These are phyloP conservation scores for Ischnus inquisitorius DNA, from an alignment of 2,888 invertebrate species.

Conservation along the genomic window DNA sequence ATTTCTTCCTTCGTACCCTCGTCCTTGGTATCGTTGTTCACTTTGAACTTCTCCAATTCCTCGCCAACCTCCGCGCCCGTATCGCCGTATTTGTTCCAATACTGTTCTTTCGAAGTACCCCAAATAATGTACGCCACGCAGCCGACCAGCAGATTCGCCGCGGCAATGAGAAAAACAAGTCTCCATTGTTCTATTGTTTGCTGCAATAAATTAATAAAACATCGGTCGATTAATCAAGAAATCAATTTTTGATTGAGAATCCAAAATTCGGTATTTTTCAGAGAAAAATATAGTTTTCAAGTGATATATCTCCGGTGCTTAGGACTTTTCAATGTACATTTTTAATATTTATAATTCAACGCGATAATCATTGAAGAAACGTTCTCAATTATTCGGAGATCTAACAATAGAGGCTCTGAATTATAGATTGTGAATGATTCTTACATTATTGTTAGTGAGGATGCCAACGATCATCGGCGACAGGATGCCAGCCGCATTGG, in stretches of 20 bases:
- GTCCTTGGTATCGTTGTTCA: constrained; percentile 31
- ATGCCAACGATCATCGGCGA: constrained; percentile 88
- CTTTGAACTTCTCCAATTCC: constrained; percentile 73
- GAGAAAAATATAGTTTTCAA: too few relatives aligned
- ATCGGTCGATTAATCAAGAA: background rate
- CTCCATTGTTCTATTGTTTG: constrained; percentile 84
- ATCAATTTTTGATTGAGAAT: too few relatives aligned
- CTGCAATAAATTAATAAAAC: constrained; percentile 72
- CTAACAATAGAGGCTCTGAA: too few relatives aligned
- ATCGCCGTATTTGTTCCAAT: constrained; percentile 78
- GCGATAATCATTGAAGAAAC: too few relatives aligned
- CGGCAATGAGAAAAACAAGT: constrained; percentile 81
- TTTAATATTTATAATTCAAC: too few relatives aligned
- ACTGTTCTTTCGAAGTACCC: constrained; percentile 81
- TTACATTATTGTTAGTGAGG: constrained; percentile 89
- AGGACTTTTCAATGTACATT: too few relatives aligned
- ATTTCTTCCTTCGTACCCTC: constrained; percentile 42
- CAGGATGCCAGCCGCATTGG: constrained; percentile 88
- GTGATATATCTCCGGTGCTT: too few relatives aligned
- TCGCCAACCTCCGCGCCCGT: constrained; percentile 66
- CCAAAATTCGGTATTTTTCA: too few relatives aligned
- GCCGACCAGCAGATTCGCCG: constrained; percentile 76
- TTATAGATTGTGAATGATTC: constrained; percentile 74
- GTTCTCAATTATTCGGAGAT: too few relatives aligned
- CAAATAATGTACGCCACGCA: constrained; percentile 77